phyloP scores from a whole-genome alignment of 2,797 vertebrate species.

The Macropus fuliginosus region DNA sequence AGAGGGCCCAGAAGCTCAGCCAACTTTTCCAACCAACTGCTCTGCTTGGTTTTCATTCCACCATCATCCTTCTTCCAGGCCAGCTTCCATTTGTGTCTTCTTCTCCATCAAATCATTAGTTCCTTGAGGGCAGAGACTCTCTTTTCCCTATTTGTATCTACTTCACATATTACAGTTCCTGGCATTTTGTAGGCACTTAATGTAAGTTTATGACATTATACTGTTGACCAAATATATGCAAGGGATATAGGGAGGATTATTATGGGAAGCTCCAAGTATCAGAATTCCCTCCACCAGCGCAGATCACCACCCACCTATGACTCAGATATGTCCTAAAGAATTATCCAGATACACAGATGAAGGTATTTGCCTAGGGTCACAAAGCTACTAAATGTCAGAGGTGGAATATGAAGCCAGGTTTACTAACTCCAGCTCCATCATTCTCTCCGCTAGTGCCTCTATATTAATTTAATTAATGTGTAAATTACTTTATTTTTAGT shows the following conservation, averaged over 20 bases:
- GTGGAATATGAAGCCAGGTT: background rate
- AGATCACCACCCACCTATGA: background rate
- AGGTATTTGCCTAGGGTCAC: background rate
- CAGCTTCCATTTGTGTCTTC: background rate
- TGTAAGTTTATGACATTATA: background rate
- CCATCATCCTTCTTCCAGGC: background rate
- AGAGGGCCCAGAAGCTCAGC: background rate
- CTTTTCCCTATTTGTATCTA: background rate
- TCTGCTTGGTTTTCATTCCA: background rate
- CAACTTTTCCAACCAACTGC: background rate
- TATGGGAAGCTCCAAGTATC: background rate
- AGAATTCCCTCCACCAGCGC: background rate
- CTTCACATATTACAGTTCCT: background rate
- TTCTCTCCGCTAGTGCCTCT: background rate
- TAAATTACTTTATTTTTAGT: background rate
- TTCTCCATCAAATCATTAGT: background rate
- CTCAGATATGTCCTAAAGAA: background rate
- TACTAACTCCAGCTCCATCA: background rate
- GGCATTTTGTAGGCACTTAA: background rate
- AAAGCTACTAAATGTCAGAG: background rate
- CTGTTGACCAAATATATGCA: background rate
- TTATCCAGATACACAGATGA: background rate
- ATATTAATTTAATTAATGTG: background rate
- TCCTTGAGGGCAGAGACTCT: background rate
- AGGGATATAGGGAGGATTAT: background rate